Evolutionary conservation across 1,140 invertebrate genomes (phyloP), one percentile per base, ranked within the genome.

Genomic region (Arctopsyche grandis): DNA sequence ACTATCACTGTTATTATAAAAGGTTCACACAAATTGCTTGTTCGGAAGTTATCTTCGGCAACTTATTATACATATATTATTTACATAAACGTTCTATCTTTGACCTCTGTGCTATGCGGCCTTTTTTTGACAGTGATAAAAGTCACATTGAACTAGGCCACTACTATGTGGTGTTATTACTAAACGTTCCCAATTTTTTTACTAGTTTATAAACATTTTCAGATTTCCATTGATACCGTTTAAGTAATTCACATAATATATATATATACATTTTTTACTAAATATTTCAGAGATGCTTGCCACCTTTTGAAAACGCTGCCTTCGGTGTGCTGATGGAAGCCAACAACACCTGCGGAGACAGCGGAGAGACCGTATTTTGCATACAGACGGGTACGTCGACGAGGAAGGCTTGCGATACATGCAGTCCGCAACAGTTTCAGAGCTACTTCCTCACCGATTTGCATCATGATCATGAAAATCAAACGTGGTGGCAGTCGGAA

Each of bases 401-500:
- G 82, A 80, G 89, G 85, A 91, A 90, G 80, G 90, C 91, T 0
- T 95, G 94, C 83, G 91, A 93, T 63, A 86, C 87, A 26, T 94
- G 93, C 83, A 83, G 89, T 84, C 78, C 85, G 0, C 91, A 91
- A 0, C 90, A 93, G 69, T 95, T 97, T 87, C 92, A 93, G 3
- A 91, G 94, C 0, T 86, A 89, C n/a, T 97, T 91, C 85, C 89
- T 99, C 69, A 99, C 97, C 0, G 98, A 99, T 87, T 91, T 96
- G 83, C 95, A 98, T 82, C 92, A 93, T 83, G 94, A 94, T 79
- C 92, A 94, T 79, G 93, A 96, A 58, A 95, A 97, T 84, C 93
- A 93, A 80, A 99, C 98, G 0, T 99, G 97, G 97, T 99, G 98
- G 98, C 98, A 99, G 85, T 98, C 97, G 1, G 96, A 98, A 84